Evolutionary conservation across 2,113 vertebrate species (phyloP).

Genomic region (Pogonocichla stellata): DNA sequence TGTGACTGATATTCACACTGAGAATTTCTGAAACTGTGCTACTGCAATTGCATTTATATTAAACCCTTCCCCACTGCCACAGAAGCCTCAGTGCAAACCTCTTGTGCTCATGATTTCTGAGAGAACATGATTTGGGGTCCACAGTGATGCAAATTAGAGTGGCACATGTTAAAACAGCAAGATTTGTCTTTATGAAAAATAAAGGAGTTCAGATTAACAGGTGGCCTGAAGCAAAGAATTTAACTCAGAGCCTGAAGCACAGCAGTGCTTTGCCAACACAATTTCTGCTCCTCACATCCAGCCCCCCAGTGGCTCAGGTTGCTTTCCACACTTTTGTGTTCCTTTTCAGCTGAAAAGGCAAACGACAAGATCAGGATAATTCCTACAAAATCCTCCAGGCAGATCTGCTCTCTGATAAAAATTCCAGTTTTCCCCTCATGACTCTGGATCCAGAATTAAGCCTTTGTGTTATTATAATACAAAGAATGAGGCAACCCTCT

Average conservation of each 20-base stretch:
- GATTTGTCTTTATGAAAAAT: not conserved
- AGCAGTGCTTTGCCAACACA: not conserved
- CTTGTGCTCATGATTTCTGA: not conserved
- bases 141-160: not conserved
- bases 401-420: not conserved
- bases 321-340: not conserved
- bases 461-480: not conserved
- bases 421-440: not conserved
- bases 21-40: not conserved
- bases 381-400: not conserved
- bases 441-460: not conserved
- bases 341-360: not conserved
- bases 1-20: not conserved
- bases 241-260: not conserved
- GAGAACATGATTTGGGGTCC: not conserved
- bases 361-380: not conserved
- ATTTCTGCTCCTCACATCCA: not conserved
- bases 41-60: accelerated
- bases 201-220: not conserved
- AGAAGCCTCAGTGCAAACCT: not conserved
- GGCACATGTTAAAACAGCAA: not conserved
- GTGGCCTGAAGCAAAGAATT: not conserved
- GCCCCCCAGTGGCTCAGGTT: accelerated
- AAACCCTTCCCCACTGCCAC: not conserved
- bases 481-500: no score